A percentile compares a stretch with the other conserved stretches of the same genome.
Conservation (phyloP, 2,113 vertebrate genomes). For the Periophthalmodon schlosseri region DNA sequence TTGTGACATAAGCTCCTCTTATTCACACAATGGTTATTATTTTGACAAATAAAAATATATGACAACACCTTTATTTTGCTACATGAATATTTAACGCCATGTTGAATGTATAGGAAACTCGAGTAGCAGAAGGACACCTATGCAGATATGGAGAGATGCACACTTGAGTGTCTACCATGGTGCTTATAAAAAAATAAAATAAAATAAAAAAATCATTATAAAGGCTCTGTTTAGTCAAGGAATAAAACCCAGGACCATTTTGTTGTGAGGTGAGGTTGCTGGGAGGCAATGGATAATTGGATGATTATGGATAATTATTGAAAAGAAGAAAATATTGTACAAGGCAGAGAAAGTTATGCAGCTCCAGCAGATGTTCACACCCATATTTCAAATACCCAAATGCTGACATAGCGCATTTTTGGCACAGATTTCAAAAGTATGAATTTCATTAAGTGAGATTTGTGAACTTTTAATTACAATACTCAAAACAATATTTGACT, state of each 20-base stretch:
- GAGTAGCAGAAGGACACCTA: too few relatives aligned
- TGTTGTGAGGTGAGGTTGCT: neutral
- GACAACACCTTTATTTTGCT: too few relatives aligned
- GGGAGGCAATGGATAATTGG: too few relatives aligned
- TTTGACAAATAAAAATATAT: too few relatives aligned
- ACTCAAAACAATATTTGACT: too few relatives aligned
- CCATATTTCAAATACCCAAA: neutral
- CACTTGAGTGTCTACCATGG: neutral
- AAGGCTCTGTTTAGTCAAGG: too few relatives aligned
- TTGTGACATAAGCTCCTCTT: too few relatives aligned
- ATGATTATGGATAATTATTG: neutral
- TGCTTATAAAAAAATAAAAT: neutral
- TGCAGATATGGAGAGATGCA: too few relatives aligned
- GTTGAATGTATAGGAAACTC: too few relatives aligned
- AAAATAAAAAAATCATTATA: too few relatives aligned
- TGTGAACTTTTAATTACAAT: neutral
- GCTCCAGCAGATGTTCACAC: neutral
- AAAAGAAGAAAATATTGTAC: neutral
- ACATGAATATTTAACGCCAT: too few relatives aligned
- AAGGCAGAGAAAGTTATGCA: neutral
- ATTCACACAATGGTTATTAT: too few relatives aligned
- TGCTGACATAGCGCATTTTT: neutral
- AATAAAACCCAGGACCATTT: neutral
- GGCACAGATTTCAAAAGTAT: neutral
- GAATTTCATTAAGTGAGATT: neutral